phyloP scores from a whole-genome alignment of 2,113 vertebrate species.

The Sceloporus undulatus region DNA sequence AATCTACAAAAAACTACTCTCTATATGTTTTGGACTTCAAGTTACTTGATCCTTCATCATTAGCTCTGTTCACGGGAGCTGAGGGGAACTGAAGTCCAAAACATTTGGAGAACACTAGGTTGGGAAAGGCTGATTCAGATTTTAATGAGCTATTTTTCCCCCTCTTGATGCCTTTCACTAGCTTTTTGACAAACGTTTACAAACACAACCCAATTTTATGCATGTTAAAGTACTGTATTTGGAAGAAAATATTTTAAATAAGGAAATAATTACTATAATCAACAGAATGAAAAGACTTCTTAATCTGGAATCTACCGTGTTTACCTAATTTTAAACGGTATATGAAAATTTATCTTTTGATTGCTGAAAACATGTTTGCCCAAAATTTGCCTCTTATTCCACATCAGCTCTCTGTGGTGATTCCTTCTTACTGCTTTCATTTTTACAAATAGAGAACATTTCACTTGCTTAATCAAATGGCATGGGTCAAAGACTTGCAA shows the following conservation, averaged over 20 bases:
- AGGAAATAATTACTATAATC: background rate
- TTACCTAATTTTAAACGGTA: background rate
- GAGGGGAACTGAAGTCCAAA: background rate
- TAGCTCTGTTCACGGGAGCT: too few relatives aligned
- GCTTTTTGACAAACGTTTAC: background rate
- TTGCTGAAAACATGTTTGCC: background rate
- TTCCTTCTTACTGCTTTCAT: background rate
- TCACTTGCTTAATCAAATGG: background rate
- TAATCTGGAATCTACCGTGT: background rate
- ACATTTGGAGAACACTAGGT: background rate
- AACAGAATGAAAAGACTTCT: background rate
- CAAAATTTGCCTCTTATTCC: too few relatives aligned
- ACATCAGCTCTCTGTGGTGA: background rate
- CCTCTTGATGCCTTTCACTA: background rate
- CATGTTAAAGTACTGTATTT: background rate
- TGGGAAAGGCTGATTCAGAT: background rate
- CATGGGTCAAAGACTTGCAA: background rate
- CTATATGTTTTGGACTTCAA: too few relatives aligned
- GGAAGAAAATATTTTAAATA: background rate
- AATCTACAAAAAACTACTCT: too few relatives aligned
- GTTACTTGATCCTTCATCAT: too few relatives aligned
- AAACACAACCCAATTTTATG: background rate
- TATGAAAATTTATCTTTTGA: background rate
- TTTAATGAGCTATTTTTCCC: background rate
- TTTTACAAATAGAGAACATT: conserved; percentile 27